Evolutionary conservation across 2,797 vertebrate species (phyloP).

Genomic region (Morus bassanus): DNA sequence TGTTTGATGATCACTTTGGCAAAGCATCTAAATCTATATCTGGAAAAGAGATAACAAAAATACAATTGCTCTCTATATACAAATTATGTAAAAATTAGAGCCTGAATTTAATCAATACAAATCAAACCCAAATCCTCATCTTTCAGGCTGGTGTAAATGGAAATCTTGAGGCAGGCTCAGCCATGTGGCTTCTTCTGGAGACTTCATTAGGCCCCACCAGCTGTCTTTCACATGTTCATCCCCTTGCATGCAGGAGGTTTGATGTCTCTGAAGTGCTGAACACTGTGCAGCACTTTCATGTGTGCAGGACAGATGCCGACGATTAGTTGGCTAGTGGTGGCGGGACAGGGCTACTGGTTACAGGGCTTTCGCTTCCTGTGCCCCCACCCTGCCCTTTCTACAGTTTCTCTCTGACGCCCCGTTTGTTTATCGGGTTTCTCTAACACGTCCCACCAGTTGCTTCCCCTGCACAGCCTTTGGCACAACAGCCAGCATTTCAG

Average conservation of each 20-base stretch:
- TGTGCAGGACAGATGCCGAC: background rate
- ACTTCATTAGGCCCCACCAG: background rate
- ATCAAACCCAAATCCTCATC: background rate
- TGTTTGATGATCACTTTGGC: background rate
- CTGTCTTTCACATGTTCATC: background rate
- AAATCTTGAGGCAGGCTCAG: background rate
- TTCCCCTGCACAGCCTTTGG: background rate
- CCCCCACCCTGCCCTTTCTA: background rate
- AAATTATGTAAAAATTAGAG: background rate
- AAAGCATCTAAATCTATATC: background rate
- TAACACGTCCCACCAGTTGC: background rate
- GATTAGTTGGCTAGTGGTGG: fast-evolving
- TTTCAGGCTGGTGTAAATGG: background rate
- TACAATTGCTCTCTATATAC: background rate
- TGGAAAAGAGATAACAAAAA: background rate
- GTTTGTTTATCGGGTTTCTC: background rate
- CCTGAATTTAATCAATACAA: background rate
- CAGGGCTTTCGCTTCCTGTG: background rate
- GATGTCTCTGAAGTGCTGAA: fast-evolving
- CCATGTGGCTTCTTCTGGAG: background rate
- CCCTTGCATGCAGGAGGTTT: background rate
- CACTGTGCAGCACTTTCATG: background rate
- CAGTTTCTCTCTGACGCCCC: background rate
- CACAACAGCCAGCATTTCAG: background rate
- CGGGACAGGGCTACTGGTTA: background rate